Base-by-base conservation (phyloP, 2,797 vertebrate genomes). In the Cossypha dichroa region DNA sequence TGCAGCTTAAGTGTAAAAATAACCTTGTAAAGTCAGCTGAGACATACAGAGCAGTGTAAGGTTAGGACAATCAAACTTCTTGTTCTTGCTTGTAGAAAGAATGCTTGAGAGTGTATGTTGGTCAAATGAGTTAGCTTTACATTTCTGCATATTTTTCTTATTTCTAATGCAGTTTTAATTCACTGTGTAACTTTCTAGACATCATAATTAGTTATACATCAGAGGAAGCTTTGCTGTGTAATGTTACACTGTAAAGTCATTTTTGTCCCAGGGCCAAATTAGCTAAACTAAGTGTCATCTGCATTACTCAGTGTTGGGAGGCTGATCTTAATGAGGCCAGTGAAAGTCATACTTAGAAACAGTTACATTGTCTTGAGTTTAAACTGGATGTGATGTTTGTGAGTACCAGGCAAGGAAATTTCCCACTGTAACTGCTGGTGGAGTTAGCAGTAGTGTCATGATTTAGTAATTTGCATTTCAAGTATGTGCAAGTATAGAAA, bases 201-300 rank as follows among this genome's bases (percentile, higher is more conserved):
- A 49, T 67, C 15, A 8, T 87, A 83, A 90, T 87, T 86, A 64
- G 52, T 78, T 77, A 16, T 2, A 66, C 48, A 88, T 93, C 88
- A 96, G 68, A 91, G 63, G 80, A 94, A 86, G 36, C 80, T 82
- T 92, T 82, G 83, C 72, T 93, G 46, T 92, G 79, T 56, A 20
- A 52, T 74, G 34, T 59, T 87, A 80, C 28, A 21, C 25, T 43
- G 46, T 60, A 94, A 76, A 85, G 46, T 96, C n/a, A 77, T 78
- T 79, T 96, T 89, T 94, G 64, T 90, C 88, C 63, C 31, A 62
- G 69, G 87, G 86, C 86, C 86, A 91, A 91, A 90, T 92, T 90
- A 86, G 75, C 90, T 96, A 87, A 95, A 85, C 80, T n/a, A 25
- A 48, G 17, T 94, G 68, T 73, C 84, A 78, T 87, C 74, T 87